Percentiles rank a stretch among this genome's conserved stretches.
Evolutionary conservation across 2,888 invertebrate species (phyloP).

Genomic region (Caenorhabditis doughertyi): DNA sequence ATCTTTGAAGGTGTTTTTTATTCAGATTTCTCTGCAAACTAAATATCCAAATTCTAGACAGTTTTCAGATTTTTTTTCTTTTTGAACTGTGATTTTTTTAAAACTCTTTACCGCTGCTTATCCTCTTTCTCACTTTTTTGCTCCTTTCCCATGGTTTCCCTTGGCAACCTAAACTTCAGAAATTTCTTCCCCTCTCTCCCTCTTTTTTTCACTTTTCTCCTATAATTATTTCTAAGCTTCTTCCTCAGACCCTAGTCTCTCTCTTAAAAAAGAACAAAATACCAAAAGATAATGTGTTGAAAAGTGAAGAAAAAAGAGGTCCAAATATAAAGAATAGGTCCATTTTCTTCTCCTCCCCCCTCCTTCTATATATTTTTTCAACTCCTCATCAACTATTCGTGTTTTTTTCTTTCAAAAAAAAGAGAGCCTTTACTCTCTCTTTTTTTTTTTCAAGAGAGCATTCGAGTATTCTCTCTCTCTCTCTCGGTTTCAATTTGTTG

Average conservation of each 20-base stretch:
- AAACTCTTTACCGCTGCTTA: no score
- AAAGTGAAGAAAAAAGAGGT: no score
- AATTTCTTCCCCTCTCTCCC: neutral
- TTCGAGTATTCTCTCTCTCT: constrained; percentile 54
- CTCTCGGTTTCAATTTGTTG: constrained; percentile 8
- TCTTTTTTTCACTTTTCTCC: neutral
- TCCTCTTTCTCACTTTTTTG: neutral
- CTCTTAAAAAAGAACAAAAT: neutral
- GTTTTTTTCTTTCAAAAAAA: neutral
- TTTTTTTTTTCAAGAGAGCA: constrained; percentile 45
- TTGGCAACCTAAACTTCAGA: neutral
- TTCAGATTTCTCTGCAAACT: no score
- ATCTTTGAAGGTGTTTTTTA: no score
- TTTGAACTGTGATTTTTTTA: no score
- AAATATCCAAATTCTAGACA: no score
- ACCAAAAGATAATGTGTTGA: neutral
- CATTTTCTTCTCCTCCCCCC: neutral
- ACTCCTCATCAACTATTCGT: neutral
- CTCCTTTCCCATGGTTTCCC: neutral
- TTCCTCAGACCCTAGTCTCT: neutral
- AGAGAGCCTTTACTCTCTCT: neutral
- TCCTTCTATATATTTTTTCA: neutral
- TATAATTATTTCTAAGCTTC: neutral
- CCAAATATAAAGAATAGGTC: neutral
- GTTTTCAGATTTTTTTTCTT: no score